phyloP scores from a whole-genome alignment of 2,113 vertebrate species.

The Brachyistius frenatus region DNA sequence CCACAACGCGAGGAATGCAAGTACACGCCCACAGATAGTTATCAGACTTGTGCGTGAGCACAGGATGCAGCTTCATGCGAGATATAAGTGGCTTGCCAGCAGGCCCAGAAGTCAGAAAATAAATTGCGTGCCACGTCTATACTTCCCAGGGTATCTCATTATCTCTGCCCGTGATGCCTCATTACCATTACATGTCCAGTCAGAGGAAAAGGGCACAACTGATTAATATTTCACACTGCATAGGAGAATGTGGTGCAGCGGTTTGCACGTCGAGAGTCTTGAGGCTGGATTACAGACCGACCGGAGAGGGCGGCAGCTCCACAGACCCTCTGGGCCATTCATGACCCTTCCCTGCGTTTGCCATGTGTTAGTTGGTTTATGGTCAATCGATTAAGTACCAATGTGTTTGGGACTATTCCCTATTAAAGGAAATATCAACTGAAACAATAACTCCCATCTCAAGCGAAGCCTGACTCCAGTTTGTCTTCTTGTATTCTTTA shows the following conservation, averaged over 20 bases:
- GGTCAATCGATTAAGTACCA: not conserved
- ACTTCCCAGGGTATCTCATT: slow-evolving; percentile 73
- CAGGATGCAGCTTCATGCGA: slow-evolving; percentile 17
- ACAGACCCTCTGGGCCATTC: not conserved
- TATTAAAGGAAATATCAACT: slow-evolving; percentile 2
- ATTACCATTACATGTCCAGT: slow-evolving; percentile 70
- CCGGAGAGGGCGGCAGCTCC: not conserved
- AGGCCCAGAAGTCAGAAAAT: slow-evolving; percentile 48
- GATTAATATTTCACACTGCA: slow-evolving; percentile 76
- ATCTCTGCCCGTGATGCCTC: slow-evolving; percentile 76
- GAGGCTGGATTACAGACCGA: slow-evolving; percentile 1
- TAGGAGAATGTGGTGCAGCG: slow-evolving; percentile 33
- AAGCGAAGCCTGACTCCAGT: not conserved
- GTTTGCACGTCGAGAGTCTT: slow-evolving; percentile 13
- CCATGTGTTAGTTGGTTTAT: not conserved
- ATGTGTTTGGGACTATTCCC: not conserved
- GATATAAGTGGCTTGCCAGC: slow-evolving; percentile 7
- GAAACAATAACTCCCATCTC: not conserved
- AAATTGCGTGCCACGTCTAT: slow-evolving; percentile 42
- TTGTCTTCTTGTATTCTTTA: not conserved
- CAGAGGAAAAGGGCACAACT: slow-evolving; percentile 69
- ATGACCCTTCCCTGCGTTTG: not conserved
- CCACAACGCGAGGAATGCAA: not conserved
- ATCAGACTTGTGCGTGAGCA: slow-evolving; percentile 23
- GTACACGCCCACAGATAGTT: slow-evolving; percentile 5